These are phyloP conservation scores for Coregonus sp. DNA, from an alignment of 2,797 vertebrate genomes.

Conservation along the genomic window DNA sequence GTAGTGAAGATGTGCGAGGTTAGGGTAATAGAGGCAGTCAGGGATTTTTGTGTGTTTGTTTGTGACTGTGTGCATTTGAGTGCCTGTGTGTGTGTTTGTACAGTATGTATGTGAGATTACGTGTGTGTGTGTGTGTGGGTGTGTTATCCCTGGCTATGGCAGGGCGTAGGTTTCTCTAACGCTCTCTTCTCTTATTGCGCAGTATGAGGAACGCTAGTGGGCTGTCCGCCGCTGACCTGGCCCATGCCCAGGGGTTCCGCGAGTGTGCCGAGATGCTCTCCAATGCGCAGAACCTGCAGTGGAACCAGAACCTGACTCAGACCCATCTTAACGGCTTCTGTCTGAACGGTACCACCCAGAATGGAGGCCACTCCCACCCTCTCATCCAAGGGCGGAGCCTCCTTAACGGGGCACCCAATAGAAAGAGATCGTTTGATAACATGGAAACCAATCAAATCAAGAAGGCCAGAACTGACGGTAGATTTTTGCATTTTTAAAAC, in stretches of 20 bases:
- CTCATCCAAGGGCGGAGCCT: conserved; percentile 74
- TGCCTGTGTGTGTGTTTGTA: conserved; percentile 22
- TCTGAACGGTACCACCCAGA: conserved; percentile 81
- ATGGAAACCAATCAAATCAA: conserved; percentile 84
- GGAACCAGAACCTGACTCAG: conserved; percentile 84
- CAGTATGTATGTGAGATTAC: too few relatives aligned
- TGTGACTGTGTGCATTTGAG: conserved; percentile 34
- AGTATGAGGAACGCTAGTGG: conserved; percentile 99
- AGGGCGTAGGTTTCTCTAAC: conserved; percentile 73
- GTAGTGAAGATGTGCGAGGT: conserved; percentile 53
- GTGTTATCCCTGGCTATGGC: conserved; percentile 12
- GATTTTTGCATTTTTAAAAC: background rate
- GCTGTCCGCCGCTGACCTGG: conserved; percentile 98
- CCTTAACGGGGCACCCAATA: conserved; percentile 81
- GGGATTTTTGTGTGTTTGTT: conserved; percentile 43
- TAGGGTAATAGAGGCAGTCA: conserved; percentile 66
- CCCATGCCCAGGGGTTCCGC: conserved; percentile 96
- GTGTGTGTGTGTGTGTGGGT: conserved; percentile 36
- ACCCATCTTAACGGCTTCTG: conserved; percentile 79
- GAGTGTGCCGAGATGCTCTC: conserved; percentile 95
- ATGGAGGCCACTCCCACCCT: conserved; percentile 78
- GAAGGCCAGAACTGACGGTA: conserved; percentile 86
- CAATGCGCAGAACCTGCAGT: conserved; percentile 92
- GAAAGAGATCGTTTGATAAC: conserved; percentile 93
- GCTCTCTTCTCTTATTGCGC: conserved; percentile 82